phyloP scores from a whole-genome alignment of 1,140 invertebrate genomes.

The Lepidotrigona ventralis region DNA sequence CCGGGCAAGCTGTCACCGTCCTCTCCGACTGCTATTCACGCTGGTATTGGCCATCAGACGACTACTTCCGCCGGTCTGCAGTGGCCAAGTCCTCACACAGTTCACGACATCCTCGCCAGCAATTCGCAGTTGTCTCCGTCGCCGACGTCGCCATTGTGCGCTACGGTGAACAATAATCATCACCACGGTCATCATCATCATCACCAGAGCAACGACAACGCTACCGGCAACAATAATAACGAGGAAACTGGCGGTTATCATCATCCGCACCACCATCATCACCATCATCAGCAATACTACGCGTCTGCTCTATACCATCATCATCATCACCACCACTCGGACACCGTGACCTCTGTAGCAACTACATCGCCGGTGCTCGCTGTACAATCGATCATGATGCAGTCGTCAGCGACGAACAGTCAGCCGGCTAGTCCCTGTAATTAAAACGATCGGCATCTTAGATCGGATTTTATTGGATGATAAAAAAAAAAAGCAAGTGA shows the following conservation, averaged over 20 bases:
- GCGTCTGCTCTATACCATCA: slow-evolving; percentile 77
- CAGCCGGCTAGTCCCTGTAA: slow-evolving; percentile 76
- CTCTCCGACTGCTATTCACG: slow-evolving; percentile 66
- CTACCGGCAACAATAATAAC: slow-evolving; percentile 57
- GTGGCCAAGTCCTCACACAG: slow-evolving; percentile 85
- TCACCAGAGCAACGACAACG: slow-evolving; percentile 50
- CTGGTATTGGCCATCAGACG: slow-evolving; percentile 58
- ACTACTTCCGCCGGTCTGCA: slow-evolving; percentile 80
- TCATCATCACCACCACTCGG: slow-evolving; percentile 75
- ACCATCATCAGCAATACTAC: slow-evolving; percentile 78
- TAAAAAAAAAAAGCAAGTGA: neutral
- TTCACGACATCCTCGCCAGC: slow-evolving; percentile 85
- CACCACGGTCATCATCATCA: slow-evolving; percentile 62
- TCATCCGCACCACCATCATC: slow-evolving; percentile 66
- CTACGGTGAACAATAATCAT: slow-evolving; percentile 64
- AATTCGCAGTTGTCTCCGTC: slow-evolving; percentile 66
- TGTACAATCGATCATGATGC: slow-evolving; percentile 71
- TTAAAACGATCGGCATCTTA: slow-evolving; percentile 40
- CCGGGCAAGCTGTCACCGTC: slow-evolving; percentile 69
- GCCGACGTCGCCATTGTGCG: slow-evolving; percentile 58
- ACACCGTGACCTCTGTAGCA: slow-evolving; percentile 37
- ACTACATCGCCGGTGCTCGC: slow-evolving; percentile 60
- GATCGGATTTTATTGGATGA: neutral
- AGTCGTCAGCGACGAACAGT: slow-evolving; percentile 64
- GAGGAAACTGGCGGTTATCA: slow-evolving; percentile 64